These are phyloP conservation scores for Smithornis capensis DNA, from an alignment of 2,113 vertebrate genomes.

Conservation along the genomic window DNA sequence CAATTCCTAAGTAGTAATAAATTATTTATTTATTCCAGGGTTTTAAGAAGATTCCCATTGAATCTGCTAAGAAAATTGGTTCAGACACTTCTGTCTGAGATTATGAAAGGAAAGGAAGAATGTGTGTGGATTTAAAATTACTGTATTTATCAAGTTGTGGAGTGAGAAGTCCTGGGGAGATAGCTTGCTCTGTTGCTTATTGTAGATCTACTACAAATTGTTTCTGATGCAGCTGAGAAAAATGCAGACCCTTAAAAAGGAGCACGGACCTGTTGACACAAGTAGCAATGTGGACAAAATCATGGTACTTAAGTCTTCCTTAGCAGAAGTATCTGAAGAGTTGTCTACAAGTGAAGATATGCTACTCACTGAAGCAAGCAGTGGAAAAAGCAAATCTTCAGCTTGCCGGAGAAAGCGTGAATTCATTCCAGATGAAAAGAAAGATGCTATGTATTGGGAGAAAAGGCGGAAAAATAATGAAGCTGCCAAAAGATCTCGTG, in stretches of 20 bases:
- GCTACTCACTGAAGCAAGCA: slow-evolving; percentile 67
- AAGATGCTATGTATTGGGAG: slow-evolving; percentile 95
- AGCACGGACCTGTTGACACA: slow-evolving; percentile 75
- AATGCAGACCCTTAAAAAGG: slow-evolving; percentile 94
- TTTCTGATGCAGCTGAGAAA: slow-evolving; percentile 82
- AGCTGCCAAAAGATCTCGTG: slow-evolving; percentile 93
- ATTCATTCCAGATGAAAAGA: slow-evolving; percentile 96
- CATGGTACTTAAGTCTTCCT: slow-evolving; percentile 79
- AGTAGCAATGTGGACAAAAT: slow-evolving; percentile 79
- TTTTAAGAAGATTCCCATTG: background rate
- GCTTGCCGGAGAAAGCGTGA: slow-evolving; percentile 89
- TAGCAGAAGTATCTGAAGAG: slow-evolving; percentile 80
- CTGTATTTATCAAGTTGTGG: slow-evolving; percentile 5
- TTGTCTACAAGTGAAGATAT: slow-evolving; percentile 72
- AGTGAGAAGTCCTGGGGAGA: slow-evolving; percentile 10
- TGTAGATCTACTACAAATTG: background rate
- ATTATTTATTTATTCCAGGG: slow-evolving; percentile 61
- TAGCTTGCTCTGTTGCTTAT: background rate
- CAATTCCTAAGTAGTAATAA: background rate
- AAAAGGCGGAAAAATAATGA: slow-evolving; percentile 95
- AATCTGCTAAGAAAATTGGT: background rate
- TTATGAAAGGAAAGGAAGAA: slow-evolving; percentile 42
- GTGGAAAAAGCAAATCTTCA: slow-evolving; percentile 77
- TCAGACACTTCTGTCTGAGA: background rate
- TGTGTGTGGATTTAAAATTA: slow-evolving; percentile 63